Conservation (phyloP, 2,113 vertebrate genomes). For the Malurus cyaneus region DNA sequence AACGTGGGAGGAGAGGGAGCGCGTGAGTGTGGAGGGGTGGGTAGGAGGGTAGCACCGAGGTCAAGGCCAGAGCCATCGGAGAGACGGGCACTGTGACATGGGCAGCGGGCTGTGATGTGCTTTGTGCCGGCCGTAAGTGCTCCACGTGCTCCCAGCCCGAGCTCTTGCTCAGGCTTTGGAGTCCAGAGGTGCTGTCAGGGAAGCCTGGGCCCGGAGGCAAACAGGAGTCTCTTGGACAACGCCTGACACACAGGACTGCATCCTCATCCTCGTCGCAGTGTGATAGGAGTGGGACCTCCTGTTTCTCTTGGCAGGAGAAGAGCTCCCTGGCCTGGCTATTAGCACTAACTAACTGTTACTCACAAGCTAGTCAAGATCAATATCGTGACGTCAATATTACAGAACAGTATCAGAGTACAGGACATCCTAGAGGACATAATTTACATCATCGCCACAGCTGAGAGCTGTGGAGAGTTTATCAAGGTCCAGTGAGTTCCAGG, state of each 20-base stretch:
- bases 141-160: neutral
- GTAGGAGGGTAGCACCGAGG: neutral
- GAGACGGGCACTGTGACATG: fast-evolving
- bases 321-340: neutral
- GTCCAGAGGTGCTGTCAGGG: fast-evolving
- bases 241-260: neutral
- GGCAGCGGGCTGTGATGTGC: too few species aligned
- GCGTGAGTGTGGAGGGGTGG: too few species aligned
- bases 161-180: fast-evolving
- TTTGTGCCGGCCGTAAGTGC: too few species aligned
- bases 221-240: fast-evolving
- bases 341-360: neutral
- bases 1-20: neutral
- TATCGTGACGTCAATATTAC: neutral
- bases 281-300: fast-evolving
- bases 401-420: neutral
- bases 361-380: neutral
- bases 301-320: neutral
- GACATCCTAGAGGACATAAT: neutral
- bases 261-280: neutral
- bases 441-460: fast-evolving
- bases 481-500: fast-evolving
- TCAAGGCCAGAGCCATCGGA: neutral
- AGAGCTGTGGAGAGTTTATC: neutral
- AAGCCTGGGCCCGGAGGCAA: too few species aligned